A percentile compares a stretch with the other conserved stretches of the same genome.
phyloP scores from a whole-genome alignment of 2,888 invertebrate species.

The Chrysodeixis includens region DNA sequence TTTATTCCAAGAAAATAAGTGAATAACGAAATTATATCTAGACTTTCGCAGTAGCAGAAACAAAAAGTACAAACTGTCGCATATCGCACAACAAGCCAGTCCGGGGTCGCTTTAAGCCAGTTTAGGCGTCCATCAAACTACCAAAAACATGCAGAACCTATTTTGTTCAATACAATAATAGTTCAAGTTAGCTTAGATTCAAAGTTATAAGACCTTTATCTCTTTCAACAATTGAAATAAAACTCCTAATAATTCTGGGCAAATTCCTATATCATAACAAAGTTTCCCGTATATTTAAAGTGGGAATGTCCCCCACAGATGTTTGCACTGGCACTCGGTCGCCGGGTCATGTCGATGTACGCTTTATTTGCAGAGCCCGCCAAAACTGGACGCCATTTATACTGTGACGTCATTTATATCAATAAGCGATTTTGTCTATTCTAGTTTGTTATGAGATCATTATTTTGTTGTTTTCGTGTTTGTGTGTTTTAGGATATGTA shows the following conservation, averaged over 20 bases:
- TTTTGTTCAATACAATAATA: too few species aligned
- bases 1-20: too few species aligned
- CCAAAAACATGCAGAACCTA: too few species aligned
- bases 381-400: slow-evolving; percentile 55
- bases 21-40: too few species aligned
- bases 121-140: too few species aligned
- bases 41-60: too few species aligned
- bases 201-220: neutral
- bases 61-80: too few species aligned
- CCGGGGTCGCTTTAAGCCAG: too few species aligned
- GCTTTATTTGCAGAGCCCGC: slow-evolving; percentile 63
- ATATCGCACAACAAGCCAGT: too few species aligned
- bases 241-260: neutral
- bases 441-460: slow-evolving; percentile 7
- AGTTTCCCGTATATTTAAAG: slow-evolving; percentile 21
- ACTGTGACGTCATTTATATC: slow-evolving; percentile 41
- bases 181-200: too few species aligned
- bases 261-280: slow-evolving; percentile 13
- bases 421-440: slow-evolving; percentile 37
- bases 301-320: slow-evolving; percentile 46
- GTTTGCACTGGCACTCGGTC: slow-evolving; percentile 52
- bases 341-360: slow-evolving; percentile 63
- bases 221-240: neutral
- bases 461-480: neutral
- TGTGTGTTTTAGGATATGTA: neutral